Evolutionary conservation across 2,888 invertebrate genomes (phyloP).

Genomic region (Ptychoptera albimana): DNA sequence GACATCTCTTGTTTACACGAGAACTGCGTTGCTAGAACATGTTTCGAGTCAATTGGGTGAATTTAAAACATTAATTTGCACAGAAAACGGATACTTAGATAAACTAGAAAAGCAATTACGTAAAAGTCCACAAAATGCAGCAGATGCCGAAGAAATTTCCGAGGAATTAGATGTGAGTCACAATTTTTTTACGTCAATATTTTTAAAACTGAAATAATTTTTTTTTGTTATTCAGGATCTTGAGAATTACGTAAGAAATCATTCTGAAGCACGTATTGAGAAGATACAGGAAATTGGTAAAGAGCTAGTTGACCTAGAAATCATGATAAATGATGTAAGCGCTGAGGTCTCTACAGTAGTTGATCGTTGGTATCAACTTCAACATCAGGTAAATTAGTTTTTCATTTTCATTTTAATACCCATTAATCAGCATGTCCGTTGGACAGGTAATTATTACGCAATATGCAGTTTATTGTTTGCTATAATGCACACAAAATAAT

Average conservation of each 20-base stretch:
- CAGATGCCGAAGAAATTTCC: constrained; percentile 84
- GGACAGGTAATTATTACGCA: neutral
- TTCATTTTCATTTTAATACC: no score
- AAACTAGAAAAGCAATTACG: constrained; percentile 60
- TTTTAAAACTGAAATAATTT: neutral
- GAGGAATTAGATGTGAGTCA: constrained; percentile 68
- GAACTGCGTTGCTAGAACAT: constrained; percentile 49
- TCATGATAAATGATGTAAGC: constrained; percentile 52
- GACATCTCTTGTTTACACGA: constrained; percentile 50
- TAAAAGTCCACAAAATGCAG: constrained; percentile 49
- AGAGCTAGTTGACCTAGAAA: constrained; percentile 55
- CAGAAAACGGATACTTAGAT: constrained; percentile 58
- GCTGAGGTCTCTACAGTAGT: constrained; percentile 48
- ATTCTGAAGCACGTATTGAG: constrained; percentile 51
- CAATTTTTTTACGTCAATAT: no score
- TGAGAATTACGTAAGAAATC: constrained; percentile 63
- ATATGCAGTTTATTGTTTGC: neutral
- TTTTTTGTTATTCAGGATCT: constrained; percentile 43
- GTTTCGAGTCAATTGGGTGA: constrained; percentile 64
- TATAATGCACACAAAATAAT: constrained; percentile 1
- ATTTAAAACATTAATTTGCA: constrained; percentile 60
- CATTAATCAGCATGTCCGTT: no score
- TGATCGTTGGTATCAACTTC: constrained; percentile 47
- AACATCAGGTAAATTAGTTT: constrained; percentile 41
- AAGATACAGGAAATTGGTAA: constrained; percentile 61